Evolutionary conservation across 2,888 invertebrate genomes (phyloP), one percentile per base, ranked within the genome.

Genomic region (Drosophila paracracens): DNA sequence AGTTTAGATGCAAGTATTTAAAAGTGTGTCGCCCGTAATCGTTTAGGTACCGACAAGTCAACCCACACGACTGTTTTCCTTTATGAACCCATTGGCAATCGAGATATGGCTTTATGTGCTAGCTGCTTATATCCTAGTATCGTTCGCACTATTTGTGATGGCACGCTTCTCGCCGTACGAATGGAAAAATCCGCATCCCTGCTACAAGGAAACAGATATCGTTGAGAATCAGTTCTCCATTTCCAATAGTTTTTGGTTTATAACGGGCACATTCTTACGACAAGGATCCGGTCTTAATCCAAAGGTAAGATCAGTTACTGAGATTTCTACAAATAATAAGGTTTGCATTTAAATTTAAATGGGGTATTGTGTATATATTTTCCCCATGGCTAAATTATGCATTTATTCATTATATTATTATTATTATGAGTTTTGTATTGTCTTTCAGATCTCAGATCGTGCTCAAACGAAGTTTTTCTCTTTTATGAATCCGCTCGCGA

Each of bases 151-250:
- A 84, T 99, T 99, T 93, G 97, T 99, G 63, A 97, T 99, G 95
- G 99, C 99, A 10, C 94, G 99, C 79, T 99, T 99, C 94, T 98
- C 98, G 36, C 99, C 99, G 1, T 98, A 98, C 93, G 99, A 99
- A 93, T 98, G 98, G 98, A 96, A 97, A 88, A 96, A 96, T 92
- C 95, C 95, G 8, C 96, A 97, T 91, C 96, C 97, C 1, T 97
- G 97, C 90, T 95, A 96, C 25, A 96, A 96, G 79, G 96, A 97
- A 91, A 96, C 96, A 53, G 97, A 98, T 93, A 95, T 97, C 76
- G 95, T 97, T 79, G 98, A 98, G 91, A 99, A 99, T 93, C 98
- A 99, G 94, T 99, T 99, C 94, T 98, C 97, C 80, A 96, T 99
- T 63, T 97, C 98, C 89, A 99, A 98, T 94, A 96, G 94, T 91